Percentiles rank a stretch among this genome's conserved stretches.
phyloP scores from a whole-genome alignment of 30 jellyfish, hydroid and myxozoan species.

The Hydractinia symbiolongicarpus region DNA sequence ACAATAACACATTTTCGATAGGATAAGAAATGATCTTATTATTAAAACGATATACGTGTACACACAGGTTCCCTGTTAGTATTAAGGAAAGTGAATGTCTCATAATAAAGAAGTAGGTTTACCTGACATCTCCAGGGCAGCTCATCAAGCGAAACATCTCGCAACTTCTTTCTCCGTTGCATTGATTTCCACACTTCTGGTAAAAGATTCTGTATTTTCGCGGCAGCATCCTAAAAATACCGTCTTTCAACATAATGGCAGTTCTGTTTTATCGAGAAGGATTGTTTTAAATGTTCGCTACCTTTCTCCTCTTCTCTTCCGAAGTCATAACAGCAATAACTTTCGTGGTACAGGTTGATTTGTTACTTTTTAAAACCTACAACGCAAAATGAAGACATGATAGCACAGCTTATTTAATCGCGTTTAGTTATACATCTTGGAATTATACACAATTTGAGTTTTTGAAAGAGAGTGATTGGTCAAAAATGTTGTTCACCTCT shows the following conservation, averaged over 20 bases:
- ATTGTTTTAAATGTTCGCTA: neutral
- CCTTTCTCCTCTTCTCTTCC: constrained; percentile 14
- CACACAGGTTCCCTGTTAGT: no score
- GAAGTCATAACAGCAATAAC: constrained; percentile 7
- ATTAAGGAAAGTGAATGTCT: no score
- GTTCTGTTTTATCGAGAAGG: neutral
- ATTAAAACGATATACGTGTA: no score
- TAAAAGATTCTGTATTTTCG: constrained; percentile 41
- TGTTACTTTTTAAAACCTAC: no score
- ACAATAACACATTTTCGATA: no score
- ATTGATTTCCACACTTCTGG: constrained; percentile 50
- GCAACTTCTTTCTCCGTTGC: constrained; percentile 48
- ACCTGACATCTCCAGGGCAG: constrained; percentile 87
- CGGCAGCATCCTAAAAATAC: constrained; percentile 53
- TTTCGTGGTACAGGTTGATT: neutral
- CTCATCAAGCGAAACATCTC: constrained; percentile 61
- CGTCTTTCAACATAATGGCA: neutral
- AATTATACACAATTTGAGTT: no score
- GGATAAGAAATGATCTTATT: no score
- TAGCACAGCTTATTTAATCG: no score
- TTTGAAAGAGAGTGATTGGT: no score
- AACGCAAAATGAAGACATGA: no score
- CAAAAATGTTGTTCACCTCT: no score
- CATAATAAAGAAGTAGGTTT: neutral
- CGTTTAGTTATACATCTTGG: no score